phyloP scores from a whole-genome alignment of 92 coral and sea anemone genomes.

The Zoanthus solanderi region DNA sequence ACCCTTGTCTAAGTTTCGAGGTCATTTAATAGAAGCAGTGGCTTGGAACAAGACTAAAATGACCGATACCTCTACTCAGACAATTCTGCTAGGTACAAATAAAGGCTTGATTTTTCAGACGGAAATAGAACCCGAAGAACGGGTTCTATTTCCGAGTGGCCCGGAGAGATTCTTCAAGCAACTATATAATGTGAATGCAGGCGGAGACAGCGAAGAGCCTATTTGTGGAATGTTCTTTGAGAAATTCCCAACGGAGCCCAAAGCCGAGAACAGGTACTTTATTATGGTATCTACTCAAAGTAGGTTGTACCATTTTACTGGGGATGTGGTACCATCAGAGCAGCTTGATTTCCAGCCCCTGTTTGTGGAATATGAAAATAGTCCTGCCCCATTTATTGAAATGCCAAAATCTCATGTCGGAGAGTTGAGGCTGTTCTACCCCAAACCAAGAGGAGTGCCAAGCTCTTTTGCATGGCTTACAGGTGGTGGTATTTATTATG shows the following conservation, averaged over 20 bases:
- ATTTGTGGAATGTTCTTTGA: conserved; percentile 96
- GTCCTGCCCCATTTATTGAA: conserved; percentile 96
- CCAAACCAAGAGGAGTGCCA: conserved; percentile 90
- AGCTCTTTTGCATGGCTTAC: conserved; percentile 98
- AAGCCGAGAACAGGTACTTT: conserved; percentile 84
- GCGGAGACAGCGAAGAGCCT: conserved; percentile 82
- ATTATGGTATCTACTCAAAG: conserved; percentile 96
- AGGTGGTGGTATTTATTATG: conserved; percentile 97
- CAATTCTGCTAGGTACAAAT: conserved; percentile 91
- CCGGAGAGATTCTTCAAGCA: conserved; percentile 90
- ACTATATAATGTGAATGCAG: conserved; percentile 88
- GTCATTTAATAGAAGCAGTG: conserved; percentile 90
- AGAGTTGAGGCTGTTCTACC: conserved; percentile 81
- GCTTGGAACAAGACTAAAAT: conserved; percentile 97
- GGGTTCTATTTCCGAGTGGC: conserved; percentile 87
- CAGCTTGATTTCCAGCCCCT: conserved; percentile 84
- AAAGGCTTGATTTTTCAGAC: conserved; percentile 94
- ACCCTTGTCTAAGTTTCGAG: conserved; percentile 84
- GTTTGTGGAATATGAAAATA: conserved; percentile 85
- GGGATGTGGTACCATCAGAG: conserved; percentile 84
- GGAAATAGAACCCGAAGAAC: conserved; percentile 94
- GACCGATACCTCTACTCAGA: conserved; percentile 92
- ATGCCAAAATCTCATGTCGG: conserved; percentile 83
- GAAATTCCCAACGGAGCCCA: conserved; percentile 81
- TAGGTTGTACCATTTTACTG: conserved; percentile 92